Percentiles rank a stretch among this genome's conserved stretches.
phyloP scores from a whole-genome alignment of 2,797 vertebrate species.

The Falco biarmicus region DNA sequence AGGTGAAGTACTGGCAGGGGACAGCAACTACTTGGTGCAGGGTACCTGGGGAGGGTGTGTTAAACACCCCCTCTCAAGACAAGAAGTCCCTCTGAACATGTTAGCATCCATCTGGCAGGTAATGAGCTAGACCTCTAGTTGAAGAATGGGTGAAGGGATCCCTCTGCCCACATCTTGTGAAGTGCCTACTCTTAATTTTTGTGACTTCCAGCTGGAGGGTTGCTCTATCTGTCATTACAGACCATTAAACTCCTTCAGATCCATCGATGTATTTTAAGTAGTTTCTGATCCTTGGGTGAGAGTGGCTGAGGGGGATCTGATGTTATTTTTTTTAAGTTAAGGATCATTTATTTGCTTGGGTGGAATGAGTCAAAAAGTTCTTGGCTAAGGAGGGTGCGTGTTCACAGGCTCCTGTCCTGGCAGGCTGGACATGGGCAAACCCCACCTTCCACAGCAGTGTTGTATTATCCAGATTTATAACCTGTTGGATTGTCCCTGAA shows the following conservation, averaged over 20 bases:
- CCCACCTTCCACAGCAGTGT: not conserved
- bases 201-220: constrained; percentile 44
- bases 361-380: not conserved
- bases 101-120: not conserved
- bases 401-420: not conserved
- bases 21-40: not conserved
- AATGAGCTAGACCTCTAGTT: not conserved
- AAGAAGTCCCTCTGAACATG: not conserved
- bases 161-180: not conserved
- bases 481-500: not conserved
- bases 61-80: not conserved
- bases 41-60: not conserved
- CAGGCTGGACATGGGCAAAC: not conserved
- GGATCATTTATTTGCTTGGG: not conserved
- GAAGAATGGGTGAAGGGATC: not conserved
- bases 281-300: constrained; percentile 15
- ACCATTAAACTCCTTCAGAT: constrained; percentile 51
- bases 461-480: not conserved
- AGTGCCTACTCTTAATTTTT: constrained; percentile 13
- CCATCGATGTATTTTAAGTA: not conserved
- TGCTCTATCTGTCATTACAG: constrained; percentile 11
- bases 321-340: not conserved
- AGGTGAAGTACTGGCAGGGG: not conserved
- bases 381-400: not conserved
- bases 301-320: not conserved